Evolutionary conservation across 2,113 vertebrate genomes (phyloP).

Genomic region (Cyanoderma ruficeps): DNA sequence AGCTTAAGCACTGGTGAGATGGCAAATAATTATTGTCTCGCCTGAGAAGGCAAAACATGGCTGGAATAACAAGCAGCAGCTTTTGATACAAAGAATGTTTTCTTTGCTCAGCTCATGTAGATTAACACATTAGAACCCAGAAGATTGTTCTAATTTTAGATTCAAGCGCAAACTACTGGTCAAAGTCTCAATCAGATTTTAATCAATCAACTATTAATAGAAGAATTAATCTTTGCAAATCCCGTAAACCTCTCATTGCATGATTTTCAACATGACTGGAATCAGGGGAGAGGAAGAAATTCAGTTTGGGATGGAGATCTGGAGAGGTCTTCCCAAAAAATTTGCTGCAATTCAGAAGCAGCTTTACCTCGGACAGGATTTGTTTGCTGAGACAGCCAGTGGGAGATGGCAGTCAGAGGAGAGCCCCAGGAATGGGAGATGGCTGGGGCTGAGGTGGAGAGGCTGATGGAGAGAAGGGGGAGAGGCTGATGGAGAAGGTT

Average conservation of each 20-base stretch:
- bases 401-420: neutral
- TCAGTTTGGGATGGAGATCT: neutral
- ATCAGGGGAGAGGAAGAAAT: neutral
- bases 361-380: neutral
- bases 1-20: neutral
- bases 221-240: neutral
- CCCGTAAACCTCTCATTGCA: fast-evolving
- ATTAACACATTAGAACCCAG: neutral
- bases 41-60: neutral
- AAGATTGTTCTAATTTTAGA: neutral
- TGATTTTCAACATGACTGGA: neutral
- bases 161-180: neutral
- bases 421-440: neutral
- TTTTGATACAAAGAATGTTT: neutral
- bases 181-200: neutral
- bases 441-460: neutral
- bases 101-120: neutral
- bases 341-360: neutral
- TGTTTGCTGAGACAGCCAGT: neutral
- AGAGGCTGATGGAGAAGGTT: neutral
- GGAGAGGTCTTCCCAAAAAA: neutral
- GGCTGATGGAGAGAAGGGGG: neutral
- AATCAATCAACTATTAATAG: neutral
- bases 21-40: neutral
- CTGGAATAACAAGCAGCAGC: constrained; percentile 18